phyloP scores from a whole-genome alignment of 2,113 vertebrate species.

The Rafetus swinhoei region DNA sequence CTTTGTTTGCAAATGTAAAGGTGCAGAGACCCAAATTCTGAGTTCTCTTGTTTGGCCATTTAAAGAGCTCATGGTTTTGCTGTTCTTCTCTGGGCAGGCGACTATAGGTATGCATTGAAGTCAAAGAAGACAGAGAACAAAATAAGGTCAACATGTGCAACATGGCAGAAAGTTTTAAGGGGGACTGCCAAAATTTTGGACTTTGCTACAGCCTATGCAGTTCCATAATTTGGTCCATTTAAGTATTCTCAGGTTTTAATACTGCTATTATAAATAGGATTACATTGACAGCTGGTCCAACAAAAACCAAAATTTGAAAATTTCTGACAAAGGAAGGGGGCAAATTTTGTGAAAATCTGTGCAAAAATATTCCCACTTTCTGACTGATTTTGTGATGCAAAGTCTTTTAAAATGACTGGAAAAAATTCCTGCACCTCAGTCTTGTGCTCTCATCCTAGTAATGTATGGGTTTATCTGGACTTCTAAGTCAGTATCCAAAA shows the following conservation, averaged over 20 bases:
- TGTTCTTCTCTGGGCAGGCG: too few relatives aligned
- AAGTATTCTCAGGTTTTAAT: neutral
- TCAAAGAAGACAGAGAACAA: too few relatives aligned
- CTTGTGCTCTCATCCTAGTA: neutral
- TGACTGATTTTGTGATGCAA: neutral
- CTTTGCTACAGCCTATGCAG: neutral
- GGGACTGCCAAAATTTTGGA: neutral
- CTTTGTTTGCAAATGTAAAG: too few relatives aligned
- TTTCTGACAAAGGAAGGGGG: accelerated
- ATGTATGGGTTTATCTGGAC: neutral
- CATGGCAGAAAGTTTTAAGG: neutral
- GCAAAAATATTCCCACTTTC: neutral
- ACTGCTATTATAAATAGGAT: accelerated
- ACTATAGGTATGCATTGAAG: too few relatives aligned
- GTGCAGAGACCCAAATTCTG: too few relatives aligned
- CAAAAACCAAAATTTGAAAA: neutral
- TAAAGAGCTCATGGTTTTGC: too few relatives aligned
- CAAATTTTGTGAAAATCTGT: neutral
- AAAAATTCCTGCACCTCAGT: neutral
- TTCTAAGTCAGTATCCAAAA: neutral
- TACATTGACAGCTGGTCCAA: neutral
- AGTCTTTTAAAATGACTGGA: neutral
- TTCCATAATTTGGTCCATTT: accelerated
- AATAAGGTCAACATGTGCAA: neutral
- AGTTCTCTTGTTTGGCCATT: too few relatives aligned